Evolutionary conservation across 2,113 vertebrate genomes (phyloP).

Genomic region (Anas platyrhynchos): DNA sequence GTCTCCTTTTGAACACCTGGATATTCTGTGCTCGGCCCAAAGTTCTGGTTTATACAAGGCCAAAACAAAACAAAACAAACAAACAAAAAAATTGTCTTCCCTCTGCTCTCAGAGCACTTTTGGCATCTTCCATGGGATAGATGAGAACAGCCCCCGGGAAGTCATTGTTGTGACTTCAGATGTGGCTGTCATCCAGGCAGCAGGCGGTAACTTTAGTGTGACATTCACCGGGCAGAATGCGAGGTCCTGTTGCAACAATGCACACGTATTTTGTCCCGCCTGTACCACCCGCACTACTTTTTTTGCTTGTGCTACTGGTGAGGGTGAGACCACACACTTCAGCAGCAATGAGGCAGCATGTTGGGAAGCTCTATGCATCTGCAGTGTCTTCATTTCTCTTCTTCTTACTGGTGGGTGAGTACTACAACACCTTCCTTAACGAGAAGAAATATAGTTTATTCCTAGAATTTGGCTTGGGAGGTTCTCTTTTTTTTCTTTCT

Average conservation of each 20-base stretch:
- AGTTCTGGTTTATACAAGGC: background rate
- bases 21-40: background rate
- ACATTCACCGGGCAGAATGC: conserved; percentile 52
- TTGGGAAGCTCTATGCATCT: background rate
- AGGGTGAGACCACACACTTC: background rate
- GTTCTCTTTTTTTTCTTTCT: background rate
- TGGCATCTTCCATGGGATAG: background rate
- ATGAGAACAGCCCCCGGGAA: background rate
- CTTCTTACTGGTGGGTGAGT: conserved; percentile 57
- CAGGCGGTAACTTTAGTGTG: conserved; percentile 66
- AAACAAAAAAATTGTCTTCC: background rate
- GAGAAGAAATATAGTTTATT: background rate
- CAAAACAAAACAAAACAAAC: background rate
- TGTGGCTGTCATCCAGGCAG: conserved; percentile 23
- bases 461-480: background rate
- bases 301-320: background rate
- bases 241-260: conserved; percentile 38
- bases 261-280: background rate
- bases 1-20: background rate
- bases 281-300: accelerated
- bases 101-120: background rate
- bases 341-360: conserved; percentile 37
- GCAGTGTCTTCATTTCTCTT: conserved; percentile 25
- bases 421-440: background rate
- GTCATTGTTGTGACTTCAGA: conserved; percentile 25